Percentiles rank a stretch among this genome's conserved stretches.
These are phyloP conservation scores for Hydrophis major DNA, from an alignment of 2,797 vertebrate species.

Conservation along the genomic window DNA sequence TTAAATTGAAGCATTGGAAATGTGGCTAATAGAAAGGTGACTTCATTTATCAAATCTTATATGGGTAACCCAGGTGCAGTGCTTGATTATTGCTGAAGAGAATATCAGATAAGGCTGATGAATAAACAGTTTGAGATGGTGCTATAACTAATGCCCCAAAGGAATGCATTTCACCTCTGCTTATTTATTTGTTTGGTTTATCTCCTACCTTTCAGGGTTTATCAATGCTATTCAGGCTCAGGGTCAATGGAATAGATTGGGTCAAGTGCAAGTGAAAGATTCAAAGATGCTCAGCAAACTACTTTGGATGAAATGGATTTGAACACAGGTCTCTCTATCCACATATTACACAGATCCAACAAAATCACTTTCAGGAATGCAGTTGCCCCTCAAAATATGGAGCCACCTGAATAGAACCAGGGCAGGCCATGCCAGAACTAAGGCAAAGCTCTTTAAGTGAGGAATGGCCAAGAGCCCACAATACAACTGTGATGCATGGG, in stretches of 20 bases:
- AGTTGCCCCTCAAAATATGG: not conserved
- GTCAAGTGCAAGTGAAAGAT: not conserved
- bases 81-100: conserved; percentile 43
- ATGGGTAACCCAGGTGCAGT: conserved; percentile 17
- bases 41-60: conserved; percentile 40
- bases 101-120: conserved; percentile 3
- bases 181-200: not conserved
- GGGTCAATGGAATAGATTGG: no score
- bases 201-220: not conserved
- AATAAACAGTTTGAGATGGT: not conserved
- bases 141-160: not conserved
- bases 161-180: not conserved
- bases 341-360: not conserved
- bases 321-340: not conserved
- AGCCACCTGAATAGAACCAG: not conserved
- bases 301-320: not conserved
- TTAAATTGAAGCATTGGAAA: conserved; percentile 38
- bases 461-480: not conserved
- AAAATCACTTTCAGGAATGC: not conserved
- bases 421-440: not conserved
- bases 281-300: not conserved
- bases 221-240: not conserved
- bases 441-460: not conserved
- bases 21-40: conserved; percentile 17
- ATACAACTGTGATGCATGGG: no score